Base-by-base conservation (phyloP, 1,140 invertebrate species). In the Apis laboriosa region DNA sequence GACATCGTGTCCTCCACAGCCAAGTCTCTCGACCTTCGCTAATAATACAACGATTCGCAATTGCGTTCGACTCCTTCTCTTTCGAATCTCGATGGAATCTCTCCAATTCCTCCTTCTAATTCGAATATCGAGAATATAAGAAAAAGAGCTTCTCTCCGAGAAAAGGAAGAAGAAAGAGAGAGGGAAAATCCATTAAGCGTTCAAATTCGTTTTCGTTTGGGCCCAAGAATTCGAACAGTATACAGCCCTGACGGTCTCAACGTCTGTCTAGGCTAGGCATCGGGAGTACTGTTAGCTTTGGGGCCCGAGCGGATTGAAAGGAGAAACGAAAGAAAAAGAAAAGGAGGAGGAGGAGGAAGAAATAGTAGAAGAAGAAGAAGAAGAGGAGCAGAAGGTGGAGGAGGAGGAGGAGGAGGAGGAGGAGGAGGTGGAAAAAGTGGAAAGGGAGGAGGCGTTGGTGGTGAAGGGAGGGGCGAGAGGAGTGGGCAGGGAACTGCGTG, bases 221-320 rank as follows among this genome's bases (percentile, higher is more conserved):
- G 83, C 76, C 56, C 87, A 68, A 83, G 85, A 89, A 89, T 86
- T 87, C 83, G 73, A 87, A 83, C 84, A 76, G 61, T 7, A 0
- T 87, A 86, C 88, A 83, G 86, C 77, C 88, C 87, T 89, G 88
- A 87, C 77, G 64, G 83, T 89, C 83, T 87, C 77, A 89, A 89
- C 74, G 83, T 89, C 85, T 77, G 85, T 80, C 86, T 88, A 84
- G 88, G 58, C 84, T 89, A 89, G 83, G 75, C 83, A 83, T 43
- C 56, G n/a, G 34, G 77, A 89, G 88, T 90, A 90, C 88, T 86
- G 88, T 90, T 90, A 90, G 74, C 67, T 89, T 89, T 73, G 79
- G 74, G 77, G 61, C 60, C 77, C 63, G 78, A 81, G 76, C 72
- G 76, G 28, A 66, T 60, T 66, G 80, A 76, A 80, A 86, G 78